These are phyloP conservation scores for Dipodomys stephensi DNA, from an alignment of 2,113 vertebrate species.

Conservation along the genomic window DNA sequence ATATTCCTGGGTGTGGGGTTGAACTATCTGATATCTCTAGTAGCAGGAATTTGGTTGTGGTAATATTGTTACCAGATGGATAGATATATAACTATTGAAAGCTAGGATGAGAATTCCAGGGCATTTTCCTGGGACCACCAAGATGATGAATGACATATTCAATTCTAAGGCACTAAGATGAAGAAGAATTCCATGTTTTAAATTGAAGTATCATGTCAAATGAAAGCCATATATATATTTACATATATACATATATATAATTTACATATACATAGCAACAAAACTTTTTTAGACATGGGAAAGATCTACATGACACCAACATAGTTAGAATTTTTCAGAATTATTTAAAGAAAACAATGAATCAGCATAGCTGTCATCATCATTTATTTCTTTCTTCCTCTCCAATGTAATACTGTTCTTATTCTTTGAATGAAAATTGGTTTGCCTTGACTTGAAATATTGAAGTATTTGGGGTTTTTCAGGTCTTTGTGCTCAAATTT, in stretches of 20 bases:
- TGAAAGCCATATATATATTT: conserved; percentile 69
- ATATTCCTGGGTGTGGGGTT: conserved; percentile 4
- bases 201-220: conserved; percentile 70
- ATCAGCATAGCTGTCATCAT: conserved; percentile 73
- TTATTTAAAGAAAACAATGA: conserved; percentile 67
- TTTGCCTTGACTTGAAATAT: conserved; percentile 56
- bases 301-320: conserved; percentile 48
- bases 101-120: conserved; percentile 69
- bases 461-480: conserved; percentile 37
- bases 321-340: conserved; percentile 70
- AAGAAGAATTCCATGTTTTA: conserved; percentile 70
- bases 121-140: conserved; percentile 66
- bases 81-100: conserved; percentile 42
- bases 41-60: conserved; percentile 58
- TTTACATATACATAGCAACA: background rate
- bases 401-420: conserved; percentile 2
- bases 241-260: conserved; percentile 55
- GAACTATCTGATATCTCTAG: conserved; percentile 68
- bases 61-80: conserved; percentile 78
- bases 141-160: conserved; percentile 71
- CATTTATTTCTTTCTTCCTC: conserved; percentile 51
- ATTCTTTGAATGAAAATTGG: conserved; percentile 55
- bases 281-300: conserved; percentile 60
- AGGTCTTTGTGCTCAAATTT: conserved; percentile 55
- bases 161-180: conserved; percentile 55